These are phyloP conservation scores for Eurystomus gularis DNA, from an alignment of 2,113 vertebrate genomes.

Conservation along the genomic window DNA sequence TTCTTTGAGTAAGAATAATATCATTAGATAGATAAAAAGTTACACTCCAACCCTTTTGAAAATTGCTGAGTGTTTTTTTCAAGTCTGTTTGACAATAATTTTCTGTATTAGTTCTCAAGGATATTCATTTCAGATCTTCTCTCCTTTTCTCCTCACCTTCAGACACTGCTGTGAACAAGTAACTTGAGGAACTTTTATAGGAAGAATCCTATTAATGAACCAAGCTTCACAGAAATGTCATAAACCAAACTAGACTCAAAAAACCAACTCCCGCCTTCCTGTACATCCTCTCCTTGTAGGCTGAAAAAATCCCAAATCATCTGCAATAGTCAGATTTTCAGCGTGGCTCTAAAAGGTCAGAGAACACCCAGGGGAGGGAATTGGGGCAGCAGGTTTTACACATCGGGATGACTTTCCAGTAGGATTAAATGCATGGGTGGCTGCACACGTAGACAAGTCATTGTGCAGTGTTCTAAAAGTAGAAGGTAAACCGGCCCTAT, in stretches of 20 bases:
- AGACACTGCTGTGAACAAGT: neutral
- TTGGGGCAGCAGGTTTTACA: neutral
- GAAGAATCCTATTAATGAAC: neutral
- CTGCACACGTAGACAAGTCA: neutral
- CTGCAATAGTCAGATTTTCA: neutral
- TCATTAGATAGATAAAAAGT: neutral
- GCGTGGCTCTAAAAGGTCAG: neutral
- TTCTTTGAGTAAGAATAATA: neutral
- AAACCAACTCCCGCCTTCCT: neutral
- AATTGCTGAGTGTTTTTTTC: neutral
- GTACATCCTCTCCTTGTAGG: neutral
- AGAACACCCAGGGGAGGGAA: too few species aligned
- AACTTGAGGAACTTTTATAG: neutral
- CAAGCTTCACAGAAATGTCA: neutral
- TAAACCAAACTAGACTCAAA: neutral
- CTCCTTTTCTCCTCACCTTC: neutral
- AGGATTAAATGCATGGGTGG: neutral
- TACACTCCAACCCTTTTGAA: neutral
- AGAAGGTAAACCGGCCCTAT: neutral
- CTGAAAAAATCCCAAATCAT: neutral
- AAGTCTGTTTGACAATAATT: neutral
- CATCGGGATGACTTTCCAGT: neutral
- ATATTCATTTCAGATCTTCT: conserved; percentile 3
- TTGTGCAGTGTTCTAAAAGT: neutral
- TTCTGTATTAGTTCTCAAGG: neutral